These are phyloP conservation scores for Bombus consobrinus DNA, from an alignment of 1,140 invertebrate species.

Conservation along the genomic window DNA sequence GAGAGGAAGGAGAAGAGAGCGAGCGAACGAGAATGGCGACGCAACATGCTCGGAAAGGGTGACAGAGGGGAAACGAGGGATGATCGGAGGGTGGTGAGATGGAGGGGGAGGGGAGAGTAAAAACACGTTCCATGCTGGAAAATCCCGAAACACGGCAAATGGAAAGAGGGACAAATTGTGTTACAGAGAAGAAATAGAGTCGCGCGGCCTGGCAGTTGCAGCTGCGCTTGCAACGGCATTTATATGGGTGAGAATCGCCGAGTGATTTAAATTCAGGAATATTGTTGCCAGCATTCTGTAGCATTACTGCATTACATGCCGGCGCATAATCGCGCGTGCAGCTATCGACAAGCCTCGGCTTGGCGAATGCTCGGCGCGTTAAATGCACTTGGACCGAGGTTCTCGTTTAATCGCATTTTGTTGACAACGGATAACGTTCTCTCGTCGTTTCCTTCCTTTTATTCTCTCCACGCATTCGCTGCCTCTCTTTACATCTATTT, in stretches of 20 bases:
- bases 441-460: neutral
- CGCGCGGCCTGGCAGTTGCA: slow-evolving; percentile 31
- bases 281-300: slow-evolving; percentile 24
- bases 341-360: slow-evolving; percentile 26
- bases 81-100: no score
- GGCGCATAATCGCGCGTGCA: slow-evolving; percentile 32
- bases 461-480: neutral
- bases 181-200: slow-evolving; percentile 50
- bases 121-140: slow-evolving; percentile 31
- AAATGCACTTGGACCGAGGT: slow-evolving; percentile 13
- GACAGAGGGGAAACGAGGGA: neutral
- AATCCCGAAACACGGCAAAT: slow-evolving; percentile 39
- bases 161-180: slow-evolving; percentile 44
- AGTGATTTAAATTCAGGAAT: slow-evolving; percentile 53
- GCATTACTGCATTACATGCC: slow-evolving; percentile 40
- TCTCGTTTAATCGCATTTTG: slow-evolving; percentile 18
- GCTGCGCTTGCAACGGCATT: slow-evolving; percentile 18
- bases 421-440: slow-evolving; percentile 3
- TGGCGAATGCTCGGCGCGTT: neutral
- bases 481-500: neutral
- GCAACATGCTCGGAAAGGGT: neutral
- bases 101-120: neutral
- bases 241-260: slow-evolving; percentile 39
- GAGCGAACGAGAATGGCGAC: neutral
- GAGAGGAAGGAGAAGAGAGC: neutral